phyloP scores from a whole-genome alignment of 2,113 vertebrate genomes.

The Gobio gobio region DNA sequence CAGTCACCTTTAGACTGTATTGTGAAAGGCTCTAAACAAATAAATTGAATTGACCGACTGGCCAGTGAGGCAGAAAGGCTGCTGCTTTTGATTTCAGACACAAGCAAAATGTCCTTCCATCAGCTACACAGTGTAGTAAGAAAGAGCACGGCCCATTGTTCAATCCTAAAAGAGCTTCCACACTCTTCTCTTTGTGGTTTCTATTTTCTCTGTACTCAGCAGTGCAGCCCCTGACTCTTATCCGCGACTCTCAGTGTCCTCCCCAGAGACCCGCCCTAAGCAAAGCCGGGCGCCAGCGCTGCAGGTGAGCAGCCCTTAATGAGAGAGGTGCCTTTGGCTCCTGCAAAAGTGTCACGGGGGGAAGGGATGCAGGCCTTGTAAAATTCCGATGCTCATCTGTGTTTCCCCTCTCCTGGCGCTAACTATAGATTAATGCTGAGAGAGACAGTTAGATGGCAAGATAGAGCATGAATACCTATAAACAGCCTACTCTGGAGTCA shows the following conservation, averaged over 20 bases:
- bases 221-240: constrained; percentile 44
- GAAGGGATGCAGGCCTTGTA: constrained; percentile 32
- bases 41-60: neutral
- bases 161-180: constrained; percentile 12
- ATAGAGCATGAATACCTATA: constrained; percentile 7
- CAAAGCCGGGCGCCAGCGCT: constrained; percentile 32
- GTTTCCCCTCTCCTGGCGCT: constrained; percentile 32
- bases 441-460: constrained; percentile 26
- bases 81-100: neutral
- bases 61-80: neutral
- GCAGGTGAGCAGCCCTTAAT: constrained; percentile 53
- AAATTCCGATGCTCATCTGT: constrained; percentile 37
- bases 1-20: neutral
- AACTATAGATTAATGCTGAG: constrained; percentile 32
- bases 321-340: constrained; percentile 41
- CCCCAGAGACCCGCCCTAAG: constrained; percentile 49
- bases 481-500: constrained; percentile 26
- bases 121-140: neutral
- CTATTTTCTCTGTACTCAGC: constrained; percentile 57
- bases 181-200: constrained; percentile 41
- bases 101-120: constrained; percentile 19
- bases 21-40: neutral
- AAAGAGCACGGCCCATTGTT: neutral
- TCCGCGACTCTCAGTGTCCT: constrained; percentile 32
- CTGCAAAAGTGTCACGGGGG: constrained; percentile 8